Conservation (phyloP, 1,140 invertebrate species). For the Bombus breviceps region DNA sequence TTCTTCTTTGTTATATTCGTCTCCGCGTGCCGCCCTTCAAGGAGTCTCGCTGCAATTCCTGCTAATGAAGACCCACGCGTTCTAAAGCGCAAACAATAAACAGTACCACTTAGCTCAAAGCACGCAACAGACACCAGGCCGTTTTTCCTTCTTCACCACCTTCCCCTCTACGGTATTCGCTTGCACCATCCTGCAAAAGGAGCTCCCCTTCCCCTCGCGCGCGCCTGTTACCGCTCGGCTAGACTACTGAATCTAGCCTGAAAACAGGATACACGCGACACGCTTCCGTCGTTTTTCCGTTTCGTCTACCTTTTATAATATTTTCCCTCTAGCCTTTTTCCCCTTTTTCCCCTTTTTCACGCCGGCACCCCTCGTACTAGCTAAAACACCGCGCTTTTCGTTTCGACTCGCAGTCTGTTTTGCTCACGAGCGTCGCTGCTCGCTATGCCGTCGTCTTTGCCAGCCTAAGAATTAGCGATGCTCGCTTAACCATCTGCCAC, state of each 20-base stretch:
- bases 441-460: neutral
- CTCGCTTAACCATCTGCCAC: constrained; percentile 26
- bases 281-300: neutral
- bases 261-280: constrained; percentile 6
- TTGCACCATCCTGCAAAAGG: constrained; percentile 19
- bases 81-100: constrained; percentile 65
- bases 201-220: neutral
- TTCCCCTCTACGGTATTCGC: neutral
- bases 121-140: constrained; percentile 30
- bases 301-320: constrained; percentile 30
- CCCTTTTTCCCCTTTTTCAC: neutral
- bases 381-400: neutral
- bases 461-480: constrained; percentile 34
- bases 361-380: neutral
- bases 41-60: constrained; percentile 54
- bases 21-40: neutral
- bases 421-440: neutral
- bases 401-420: neutral
- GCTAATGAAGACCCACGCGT: constrained; percentile 67
- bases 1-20: constrained; percentile 54
- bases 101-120: constrained; percentile 59
- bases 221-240: neutral
- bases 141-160: neutral
- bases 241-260: constrained; percentile 16
- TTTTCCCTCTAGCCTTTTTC: neutral